Conservation (phyloP, 2,113 vertebrate species). For the Indicator indicator region DNA sequence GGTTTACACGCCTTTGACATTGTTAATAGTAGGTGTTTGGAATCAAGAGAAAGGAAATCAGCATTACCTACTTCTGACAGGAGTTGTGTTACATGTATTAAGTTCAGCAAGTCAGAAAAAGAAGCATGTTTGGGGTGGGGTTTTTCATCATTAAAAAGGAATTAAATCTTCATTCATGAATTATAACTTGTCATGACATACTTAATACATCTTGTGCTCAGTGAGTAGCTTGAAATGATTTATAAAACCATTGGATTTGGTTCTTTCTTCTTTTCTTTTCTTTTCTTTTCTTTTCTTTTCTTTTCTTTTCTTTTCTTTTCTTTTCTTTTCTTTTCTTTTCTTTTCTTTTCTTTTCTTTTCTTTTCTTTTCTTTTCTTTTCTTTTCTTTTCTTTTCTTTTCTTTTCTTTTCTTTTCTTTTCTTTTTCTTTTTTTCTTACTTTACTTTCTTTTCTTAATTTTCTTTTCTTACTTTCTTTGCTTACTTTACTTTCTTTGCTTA, state of each 20-base stretch:
- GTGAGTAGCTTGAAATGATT: slow-evolving; percentile 11
- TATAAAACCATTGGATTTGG: neutral
- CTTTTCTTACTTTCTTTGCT: too few relatives aligned
- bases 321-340: neutral
- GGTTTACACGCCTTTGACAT: neutral
- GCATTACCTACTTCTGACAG: slow-evolving; percentile 36
- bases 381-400: too few relatives aligned
- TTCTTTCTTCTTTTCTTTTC: neutral
- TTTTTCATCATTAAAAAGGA: slow-evolving; percentile 56
- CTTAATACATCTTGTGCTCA: slow-evolving; percentile 38
- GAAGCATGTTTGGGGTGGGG: neutral
- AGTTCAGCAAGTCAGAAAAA: slow-evolving; percentile 40
- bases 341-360: neutral
- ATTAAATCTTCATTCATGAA: slow-evolving; percentile 60
- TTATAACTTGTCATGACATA: slow-evolving; percentile 21
- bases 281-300: neutral
- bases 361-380: neutral
- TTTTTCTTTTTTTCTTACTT: too few relatives aligned
- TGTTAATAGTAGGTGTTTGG: neutral
- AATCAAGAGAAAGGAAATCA: neutral
- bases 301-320: too few relatives aligned
- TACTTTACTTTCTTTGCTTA: too few relatives aligned
- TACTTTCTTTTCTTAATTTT: too few relatives aligned
- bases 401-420: too few relatives aligned
- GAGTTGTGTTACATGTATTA: neutral